phyloP scores from a whole-genome alignment of 2,888 invertebrate species.

The Operophtera brumata region DNA sequence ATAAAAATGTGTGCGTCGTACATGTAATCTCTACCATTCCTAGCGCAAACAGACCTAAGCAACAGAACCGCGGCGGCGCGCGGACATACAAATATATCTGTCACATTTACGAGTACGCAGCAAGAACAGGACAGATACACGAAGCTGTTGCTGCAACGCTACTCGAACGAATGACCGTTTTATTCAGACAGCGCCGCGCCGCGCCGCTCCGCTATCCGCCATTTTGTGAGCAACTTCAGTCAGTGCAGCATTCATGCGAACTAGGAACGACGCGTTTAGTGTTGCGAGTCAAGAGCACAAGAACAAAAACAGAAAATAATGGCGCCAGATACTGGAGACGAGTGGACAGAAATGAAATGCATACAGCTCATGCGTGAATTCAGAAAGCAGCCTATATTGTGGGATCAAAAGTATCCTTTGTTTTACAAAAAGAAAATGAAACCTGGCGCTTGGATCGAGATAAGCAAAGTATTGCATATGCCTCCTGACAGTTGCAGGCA shows the following conservation, averaged over 20 bases:
- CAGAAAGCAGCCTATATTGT: slow-evolving; percentile 41
- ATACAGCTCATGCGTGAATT: slow-evolving; percentile 48
- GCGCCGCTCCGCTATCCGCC: too few relatives aligned
- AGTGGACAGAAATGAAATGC: slow-evolving; percentile 48
- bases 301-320: slow-evolving; percentile 30
- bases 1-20: neutral
- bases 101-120: neutral
- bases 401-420: slow-evolving; percentile 43
- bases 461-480: slow-evolving; percentile 37
- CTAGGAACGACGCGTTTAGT: slow-evolving; percentile 37
- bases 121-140: slow-evolving; percentile 10
- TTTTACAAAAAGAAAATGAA: slow-evolving; percentile 47
- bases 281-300: slow-evolving; percentile 29
- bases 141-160: slow-evolving; percentile 20
- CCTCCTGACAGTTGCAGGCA: slow-evolving; percentile 42
- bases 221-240: slow-evolving; percentile 41
- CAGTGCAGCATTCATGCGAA: slow-evolving; percentile 49
- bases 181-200: slow-evolving; percentile 22
- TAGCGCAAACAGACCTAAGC: neutral
- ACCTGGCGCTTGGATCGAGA: slow-evolving; percentile 42
- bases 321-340: slow-evolving; percentile 31
- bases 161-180: slow-evolving; percentile 1
- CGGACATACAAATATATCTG: neutral
- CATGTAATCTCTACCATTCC: neutral
- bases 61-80: neutral